Conservation (phyloP, 1,140 invertebrate genomes). For the Prorops nasuta region DNA sequence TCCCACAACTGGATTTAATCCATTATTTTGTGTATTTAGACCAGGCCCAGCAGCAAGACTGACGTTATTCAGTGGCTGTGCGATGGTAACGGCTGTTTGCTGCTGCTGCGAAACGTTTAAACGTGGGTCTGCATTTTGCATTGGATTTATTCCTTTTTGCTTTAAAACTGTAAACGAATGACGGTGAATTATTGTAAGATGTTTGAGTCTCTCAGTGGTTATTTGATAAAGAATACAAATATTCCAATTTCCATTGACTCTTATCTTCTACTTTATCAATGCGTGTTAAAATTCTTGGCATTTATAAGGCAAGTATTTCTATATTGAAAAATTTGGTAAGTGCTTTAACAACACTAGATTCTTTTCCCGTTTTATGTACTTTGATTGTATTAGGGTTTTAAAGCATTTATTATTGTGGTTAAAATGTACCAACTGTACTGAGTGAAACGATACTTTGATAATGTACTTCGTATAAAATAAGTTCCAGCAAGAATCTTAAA, state of each 20-base stretch:
- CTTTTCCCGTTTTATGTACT: slow-evolving; percentile 18
- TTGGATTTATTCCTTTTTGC: slow-evolving; percentile 58
- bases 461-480: slow-evolving; percentile 28
- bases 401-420: slow-evolving; percentile 17
- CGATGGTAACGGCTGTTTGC: slow-evolving; percentile 39
- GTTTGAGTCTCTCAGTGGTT: slow-evolving; percentile 32
- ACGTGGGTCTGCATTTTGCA: slow-evolving; percentile 55
- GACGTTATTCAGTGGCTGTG: slow-evolving; percentile 46
- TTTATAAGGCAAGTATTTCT: slow-evolving; percentile 29
- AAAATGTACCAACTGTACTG: slow-evolving; percentile 18
- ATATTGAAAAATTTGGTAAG: slow-evolving; percentile 27
- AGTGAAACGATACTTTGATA: slow-evolving; percentile 28
- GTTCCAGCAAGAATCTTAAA: slow-evolving; percentile 35
- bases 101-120: slow-evolving; percentile 53
- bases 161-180: slow-evolving; percentile 58
- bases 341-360: slow-evolving; percentile 28
- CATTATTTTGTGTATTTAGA: slow-evolving; percentile 51
- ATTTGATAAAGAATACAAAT: slow-evolving; percentile 41
- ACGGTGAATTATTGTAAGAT: slow-evolving; percentile 48
- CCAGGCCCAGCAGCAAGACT: slow-evolving; percentile 33
- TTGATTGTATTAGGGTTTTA: slow-evolving; percentile 26
- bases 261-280: slow-evolving; percentile 36
- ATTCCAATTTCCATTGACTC: slow-evolving; percentile 33
- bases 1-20: slow-evolving; percentile 45
- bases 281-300: slow-evolving; percentile 33